Evolutionary conservation across 2,113 vertebrate species (phyloP), one percentile per base, ranked within the genome.

Genomic region (Onychorhynchus coronatus): DNA sequence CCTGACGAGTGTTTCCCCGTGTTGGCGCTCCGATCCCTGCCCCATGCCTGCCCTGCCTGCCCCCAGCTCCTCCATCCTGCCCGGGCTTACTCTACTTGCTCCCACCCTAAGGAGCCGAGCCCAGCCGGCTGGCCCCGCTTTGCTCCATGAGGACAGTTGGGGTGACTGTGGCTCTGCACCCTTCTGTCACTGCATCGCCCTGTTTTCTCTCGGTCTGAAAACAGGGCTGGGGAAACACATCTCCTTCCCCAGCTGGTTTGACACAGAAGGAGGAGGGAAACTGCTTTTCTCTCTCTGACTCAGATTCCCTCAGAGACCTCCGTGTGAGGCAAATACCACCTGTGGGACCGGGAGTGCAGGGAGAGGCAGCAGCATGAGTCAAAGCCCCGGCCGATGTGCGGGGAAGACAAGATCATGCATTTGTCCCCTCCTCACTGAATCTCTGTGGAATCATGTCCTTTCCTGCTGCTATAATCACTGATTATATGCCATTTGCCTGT

Each of bases 401-500:
- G 28, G 39, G 50, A 92, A 65, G 28, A 67, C 15, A 49, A 50
- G 47, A 46, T 55, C 58, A 58, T 63, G n/a, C 21, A 66, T 83
- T 78, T 89, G 28, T 67, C 59, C 62, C 14, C 22, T 63, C 89
- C 52, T 89, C 31, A 16, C 33, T 2, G 4, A 42, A 62, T 78
- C 56, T 89, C 89, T 50, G 84, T 24, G 55, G 86, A 92, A 88
- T 52, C 73, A 31, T 23, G 55, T 78, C 81, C 77, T 92, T 59
- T 65, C 65, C 72, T 79, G 91, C 61, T 52, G 85, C 62, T 85
- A 11, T 96, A 93, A 96, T 95, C 85, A 86, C 84, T 89, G 90
- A 91, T 91, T 92, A 77, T 46, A 85, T 55, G 50, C 70, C 20
- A 44, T 94, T 95, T 92, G 71, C 85, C 83, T 91, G 95, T 90